Percentiles rank a stretch among this genome's conserved stretches.
Conservation (phyloP, 2,113 vertebrate species). For the rat (Rattus norvegicus) region DNA sequence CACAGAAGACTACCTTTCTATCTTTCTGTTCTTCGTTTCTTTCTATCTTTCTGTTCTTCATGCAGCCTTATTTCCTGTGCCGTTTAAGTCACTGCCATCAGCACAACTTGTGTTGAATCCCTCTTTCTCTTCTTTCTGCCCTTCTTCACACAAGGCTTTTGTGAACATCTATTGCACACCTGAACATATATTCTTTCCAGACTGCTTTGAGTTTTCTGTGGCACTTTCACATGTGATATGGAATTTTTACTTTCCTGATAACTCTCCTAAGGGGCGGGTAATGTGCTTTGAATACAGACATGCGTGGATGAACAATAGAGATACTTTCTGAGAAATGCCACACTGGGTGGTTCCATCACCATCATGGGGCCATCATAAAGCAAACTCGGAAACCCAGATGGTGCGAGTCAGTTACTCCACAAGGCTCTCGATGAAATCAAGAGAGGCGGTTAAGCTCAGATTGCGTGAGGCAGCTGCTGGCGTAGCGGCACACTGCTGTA, state of each 20-base stretch:
- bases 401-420: background rate
- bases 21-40: background rate
- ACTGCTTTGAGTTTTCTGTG: background rate
- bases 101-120: background rate
- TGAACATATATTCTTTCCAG: slow-evolving; percentile 8
- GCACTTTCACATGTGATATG: background rate
- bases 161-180: background rate
- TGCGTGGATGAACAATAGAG: background rate
- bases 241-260: background rate
- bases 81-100: background rate
- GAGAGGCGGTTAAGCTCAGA: background rate
- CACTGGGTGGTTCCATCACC: no score
- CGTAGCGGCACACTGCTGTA: background rate
- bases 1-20: background rate
- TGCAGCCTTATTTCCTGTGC: no score
- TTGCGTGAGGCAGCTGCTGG: background rate
- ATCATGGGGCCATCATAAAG: no score
- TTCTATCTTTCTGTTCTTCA: background rate
- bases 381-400: background rate
- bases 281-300: background rate
- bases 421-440: background rate
- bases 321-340: background rate
- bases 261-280: background rate
- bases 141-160: background rate
- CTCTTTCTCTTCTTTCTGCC: background rate